Evolutionary conservation across 30 jellyfish, hydroid and myxozoan genomes (phyloP).

Genomic region (Chironex yamaguchii): DNA sequence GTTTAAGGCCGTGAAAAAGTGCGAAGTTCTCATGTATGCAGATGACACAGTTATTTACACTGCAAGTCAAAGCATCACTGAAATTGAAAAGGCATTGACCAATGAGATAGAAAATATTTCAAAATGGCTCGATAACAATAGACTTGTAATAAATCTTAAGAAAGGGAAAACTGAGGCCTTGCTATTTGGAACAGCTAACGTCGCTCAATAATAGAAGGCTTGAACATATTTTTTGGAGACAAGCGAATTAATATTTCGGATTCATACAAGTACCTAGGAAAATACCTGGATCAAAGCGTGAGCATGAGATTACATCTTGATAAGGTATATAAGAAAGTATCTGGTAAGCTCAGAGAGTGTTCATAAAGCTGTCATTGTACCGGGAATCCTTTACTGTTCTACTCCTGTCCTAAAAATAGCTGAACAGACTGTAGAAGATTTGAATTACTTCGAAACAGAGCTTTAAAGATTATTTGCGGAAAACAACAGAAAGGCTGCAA

Average conservation of each 20-base stretch:
- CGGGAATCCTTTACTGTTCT: not conserved
- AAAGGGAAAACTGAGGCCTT: slow-evolving; percentile 60
- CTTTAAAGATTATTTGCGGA: slow-evolving; percentile 8
- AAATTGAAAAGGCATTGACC: slow-evolving; percentile 69
- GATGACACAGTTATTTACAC: slow-evolving; percentile 49
- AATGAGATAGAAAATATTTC: slow-evolving; percentile 68
- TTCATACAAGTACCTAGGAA: not conserved
- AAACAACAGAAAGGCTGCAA: not conserved
- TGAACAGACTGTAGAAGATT: slow-evolving; percentile 4
- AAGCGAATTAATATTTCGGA: not conserved
- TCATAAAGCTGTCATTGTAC: not conserved
- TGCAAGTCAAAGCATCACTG: slow-evolving; percentile 74
- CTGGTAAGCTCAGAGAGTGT: not conserved
- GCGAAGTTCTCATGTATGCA: slow-evolving; percentile 49
- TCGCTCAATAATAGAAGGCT: slow-evolving; percentile 25
- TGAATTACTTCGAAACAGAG: slow-evolving; percentile 41
- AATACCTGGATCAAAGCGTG: not conserved
- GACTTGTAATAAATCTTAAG: slow-evolving; percentile 44
- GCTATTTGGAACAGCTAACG: slow-evolving; percentile 64
- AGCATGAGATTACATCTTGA: not conserved
- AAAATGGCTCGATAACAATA: slow-evolving; percentile 70
- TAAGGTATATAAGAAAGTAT: not conserved
- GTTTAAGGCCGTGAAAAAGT: slow-evolving; percentile 35
- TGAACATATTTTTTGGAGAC: not conserved
- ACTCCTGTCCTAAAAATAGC: slow-evolving; percentile 16